A percentile compares a stretch with the other conserved stretches of the same genome.
phyloP scores from a whole-genome alignment of 1,140 invertebrate species.

The Rhysida immarginata region DNA sequence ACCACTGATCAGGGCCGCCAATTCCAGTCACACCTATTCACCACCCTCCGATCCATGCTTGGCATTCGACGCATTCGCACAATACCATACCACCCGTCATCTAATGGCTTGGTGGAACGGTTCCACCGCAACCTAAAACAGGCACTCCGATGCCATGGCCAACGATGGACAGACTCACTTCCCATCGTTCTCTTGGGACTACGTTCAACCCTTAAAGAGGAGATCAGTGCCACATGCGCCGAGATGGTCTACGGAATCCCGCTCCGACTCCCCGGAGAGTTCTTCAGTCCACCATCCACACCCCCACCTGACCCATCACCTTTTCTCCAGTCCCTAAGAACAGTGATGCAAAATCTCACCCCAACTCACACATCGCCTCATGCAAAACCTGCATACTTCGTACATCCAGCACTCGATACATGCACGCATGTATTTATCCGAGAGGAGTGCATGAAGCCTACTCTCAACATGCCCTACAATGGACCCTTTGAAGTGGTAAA shows the following conservation, averaged over 20 bases:
- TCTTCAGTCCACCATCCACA: background rate
- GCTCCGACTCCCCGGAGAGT: too few relatives aligned
- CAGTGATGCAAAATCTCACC: too few relatives aligned
- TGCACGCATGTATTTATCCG: too few relatives aligned
- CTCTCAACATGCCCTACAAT: too few relatives aligned
- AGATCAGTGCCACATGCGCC: slow-evolving; percentile 13
- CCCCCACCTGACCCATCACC: background rate
- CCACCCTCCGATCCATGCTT: background rate
- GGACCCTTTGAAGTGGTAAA: too few relatives aligned
- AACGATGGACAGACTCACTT: slow-evolving; percentile 23
- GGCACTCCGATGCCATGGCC: background rate
- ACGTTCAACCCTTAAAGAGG: slow-evolving; percentile 18
- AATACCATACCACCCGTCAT: background rate
- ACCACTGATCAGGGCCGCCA: background rate
- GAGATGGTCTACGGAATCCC: too few relatives aligned
- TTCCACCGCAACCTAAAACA: background rate
- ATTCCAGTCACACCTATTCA: background rate
- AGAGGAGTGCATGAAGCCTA: too few relatives aligned
- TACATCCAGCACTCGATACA: too few relatives aligned
- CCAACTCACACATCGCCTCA: too few relatives aligned
- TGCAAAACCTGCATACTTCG: too few relatives aligned
- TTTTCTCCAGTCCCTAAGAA: too few relatives aligned
- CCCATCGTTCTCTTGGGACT: slow-evolving; percentile 26
- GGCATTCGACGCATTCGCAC: background rate
- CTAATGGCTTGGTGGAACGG: background rate